Evolutionary conservation across 2,113 vertebrate species (phyloP).

Genomic region (Machaerirhynchus nigripectus): DNA sequence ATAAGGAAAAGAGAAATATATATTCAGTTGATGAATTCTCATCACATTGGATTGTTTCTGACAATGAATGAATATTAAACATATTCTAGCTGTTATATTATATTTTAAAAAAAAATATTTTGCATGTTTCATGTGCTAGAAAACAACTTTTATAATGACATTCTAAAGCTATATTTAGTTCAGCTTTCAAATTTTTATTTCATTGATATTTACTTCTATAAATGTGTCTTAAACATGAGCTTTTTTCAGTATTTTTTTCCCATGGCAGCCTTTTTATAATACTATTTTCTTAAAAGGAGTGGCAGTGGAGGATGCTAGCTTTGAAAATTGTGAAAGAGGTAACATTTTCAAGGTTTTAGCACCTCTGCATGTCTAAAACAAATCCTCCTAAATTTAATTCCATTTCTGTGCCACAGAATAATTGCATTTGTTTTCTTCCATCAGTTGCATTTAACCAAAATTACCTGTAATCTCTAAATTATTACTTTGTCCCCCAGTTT

Average conservation of each 20-base stretch:
- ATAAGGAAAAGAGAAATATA: background rate
- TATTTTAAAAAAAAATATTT: background rate
- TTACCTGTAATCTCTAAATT: background rate
- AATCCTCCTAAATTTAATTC: background rate
- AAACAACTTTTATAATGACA: background rate
- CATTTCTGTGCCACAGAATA: background rate
- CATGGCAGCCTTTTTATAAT: background rate
- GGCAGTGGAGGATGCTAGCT: fast-evolving
- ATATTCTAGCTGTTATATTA: background rate
- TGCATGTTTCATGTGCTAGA: background rate
- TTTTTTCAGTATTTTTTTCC: background rate
- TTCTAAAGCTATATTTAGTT: background rate
- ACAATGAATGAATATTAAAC: background rate
- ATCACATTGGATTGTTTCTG: background rate
- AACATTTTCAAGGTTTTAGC: background rate
- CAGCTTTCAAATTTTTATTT: background rate
- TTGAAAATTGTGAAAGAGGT: background rate
- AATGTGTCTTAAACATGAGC: background rate
- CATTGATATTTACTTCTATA: background rate
- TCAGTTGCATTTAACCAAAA: background rate
- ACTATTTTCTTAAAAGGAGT: background rate
- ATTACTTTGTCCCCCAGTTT: background rate
- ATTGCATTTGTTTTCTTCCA: background rate
- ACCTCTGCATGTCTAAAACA: background rate
- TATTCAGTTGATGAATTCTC: background rate